Evolutionary conservation across 2,888 invertebrate genomes (phyloP), one percentile per base, ranked within the genome.

Genomic region (Anthophora plumipes): DNA sequence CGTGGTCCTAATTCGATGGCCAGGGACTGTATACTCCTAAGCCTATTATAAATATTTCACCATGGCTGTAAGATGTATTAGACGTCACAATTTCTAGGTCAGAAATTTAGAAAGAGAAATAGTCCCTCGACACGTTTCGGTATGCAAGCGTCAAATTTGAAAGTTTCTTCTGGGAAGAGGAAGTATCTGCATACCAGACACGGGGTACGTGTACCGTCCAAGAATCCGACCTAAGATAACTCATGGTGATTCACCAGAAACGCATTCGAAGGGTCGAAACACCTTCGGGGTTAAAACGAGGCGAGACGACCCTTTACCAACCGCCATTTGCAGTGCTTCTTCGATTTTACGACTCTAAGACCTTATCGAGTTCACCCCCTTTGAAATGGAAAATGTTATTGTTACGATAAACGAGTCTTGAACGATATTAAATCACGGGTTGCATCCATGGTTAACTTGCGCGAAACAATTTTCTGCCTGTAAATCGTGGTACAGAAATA

Each of bases 211-310:
- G 78, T 63, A 55, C 41, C 60, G 12, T 55, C 25, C 17, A 77
- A 77, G 81, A 85, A 78, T 82, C 82, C 66, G 68, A 64, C 55
- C 72, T 66, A 63, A 74, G 77, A 77, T 80, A 48, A 63, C 54
- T 72, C 20, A 14, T 8, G 73, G 71, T 87, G 87, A 87, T 82
- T 87, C 87, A 87, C 74, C 68, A 25, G 20, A 17, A 70, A 84
- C 64, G 72, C 54, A 77, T 87, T 83, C 69, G 20, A 41, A 57
- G 77, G 78, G 61, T 67, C 66, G 80, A 59, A 67, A 55, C 74
- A 39, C 37, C 72, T 80, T 64, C 41, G 31, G 69, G 48, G 77
- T 72, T 72, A 68, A 48, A 73, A 57, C 48, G 50, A 46, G 64
- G 5, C 43, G 25, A 64, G 66, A 43, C 41, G 77, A 59, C 22